Percentiles rank a stretch among this genome's conserved stretches.
phyloP scores from a whole-genome alignment of 2,113 vertebrate genomes.

The Thinocorus orbignyianus region DNA sequence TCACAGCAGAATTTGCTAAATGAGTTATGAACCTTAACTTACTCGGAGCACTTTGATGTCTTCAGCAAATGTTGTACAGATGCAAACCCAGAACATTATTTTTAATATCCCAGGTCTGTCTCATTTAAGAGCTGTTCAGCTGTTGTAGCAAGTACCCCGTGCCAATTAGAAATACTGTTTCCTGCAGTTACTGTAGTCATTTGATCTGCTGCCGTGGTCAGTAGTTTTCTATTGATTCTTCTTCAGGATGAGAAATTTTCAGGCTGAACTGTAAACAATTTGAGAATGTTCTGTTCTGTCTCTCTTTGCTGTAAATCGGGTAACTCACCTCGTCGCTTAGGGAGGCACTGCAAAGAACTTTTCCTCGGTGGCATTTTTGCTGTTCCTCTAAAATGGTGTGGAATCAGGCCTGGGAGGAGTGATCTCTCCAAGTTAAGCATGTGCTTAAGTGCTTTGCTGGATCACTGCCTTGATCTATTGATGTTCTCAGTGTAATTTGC shows the following conservation, averaged over 20 bases:
- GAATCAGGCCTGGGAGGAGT: not conserved
- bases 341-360: not conserved
- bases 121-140: not conserved
- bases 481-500: not conserved
- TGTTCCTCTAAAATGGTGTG: not conserved
- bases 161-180: not conserved
- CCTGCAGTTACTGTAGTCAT: not conserved
- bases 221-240: slow-evolving; percentile 3
- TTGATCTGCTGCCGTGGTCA: not conserved
- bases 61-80: fast-evolving
- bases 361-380: not conserved
- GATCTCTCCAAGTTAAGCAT: slow-evolving; percentile 6
- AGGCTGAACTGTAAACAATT: not conserved
- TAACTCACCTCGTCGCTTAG: fast-evolving
- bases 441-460: slow-evolving; percentile 53
- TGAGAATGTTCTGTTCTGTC: not conserved
- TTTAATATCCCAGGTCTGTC: not conserved
- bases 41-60: not conserved
- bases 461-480: slow-evolving; percentile 25
- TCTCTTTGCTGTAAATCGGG: not conserved
- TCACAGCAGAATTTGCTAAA: not conserved
- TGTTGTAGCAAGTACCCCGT: not conserved
- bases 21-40: not conserved
- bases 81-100: fast-evolving
- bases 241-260: not conserved